Evolutionary conservation across 2,888 invertebrate species (phyloP).

Genomic region (Hirudinaria manillensis): DNA sequence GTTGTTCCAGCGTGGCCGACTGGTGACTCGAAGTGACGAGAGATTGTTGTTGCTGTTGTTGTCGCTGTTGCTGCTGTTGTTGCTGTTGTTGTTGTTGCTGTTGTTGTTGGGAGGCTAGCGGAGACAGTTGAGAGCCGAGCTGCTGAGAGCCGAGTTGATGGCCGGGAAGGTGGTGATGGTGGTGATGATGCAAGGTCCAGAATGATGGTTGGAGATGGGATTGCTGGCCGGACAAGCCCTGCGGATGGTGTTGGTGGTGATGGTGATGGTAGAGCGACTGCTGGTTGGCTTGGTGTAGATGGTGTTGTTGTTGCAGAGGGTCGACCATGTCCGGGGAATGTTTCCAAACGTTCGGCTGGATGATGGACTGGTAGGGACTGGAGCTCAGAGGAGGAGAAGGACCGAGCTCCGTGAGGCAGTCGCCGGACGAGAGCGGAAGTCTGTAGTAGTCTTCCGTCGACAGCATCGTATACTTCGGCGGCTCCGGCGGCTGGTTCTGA

Average conservation of each 20-base stretch:
- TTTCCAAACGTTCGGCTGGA: slow-evolving; percentile 25
- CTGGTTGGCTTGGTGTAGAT: slow-evolving; percentile 9
- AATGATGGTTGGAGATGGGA: slow-evolving; percentile 10
- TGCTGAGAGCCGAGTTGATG: too few species aligned
- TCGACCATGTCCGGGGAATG: slow-evolving; percentile 11
- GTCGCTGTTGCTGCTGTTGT: slow-evolving; percentile 5
- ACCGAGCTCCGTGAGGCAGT: slow-evolving; percentile 19
- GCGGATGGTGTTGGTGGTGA: slow-evolving; percentile 17
- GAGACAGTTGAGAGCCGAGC: too few species aligned
- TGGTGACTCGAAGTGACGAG: slow-evolving; percentile 15
- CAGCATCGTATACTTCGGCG: neutral
- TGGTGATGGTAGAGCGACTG: slow-evolving; percentile 8
- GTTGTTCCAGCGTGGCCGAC: slow-evolving; percentile 23
- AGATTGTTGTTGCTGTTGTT: slow-evolving; percentile 7
- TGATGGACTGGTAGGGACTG: slow-evolving; percentile 17
- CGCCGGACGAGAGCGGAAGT: slow-evolving; percentile 2
- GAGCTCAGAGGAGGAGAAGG: neutral
- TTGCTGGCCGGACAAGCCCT: too few species aligned
- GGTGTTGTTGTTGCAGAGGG: neutral
- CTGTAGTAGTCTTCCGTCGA: slow-evolving; percentile 21
- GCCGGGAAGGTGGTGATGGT: too few species aligned
- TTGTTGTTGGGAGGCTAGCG: neutral
- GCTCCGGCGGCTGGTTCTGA: neutral
- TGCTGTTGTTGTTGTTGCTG: slow-evolving; percentile 10
- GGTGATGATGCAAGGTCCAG: slow-evolving; percentile 21